Base-by-base conservation (phyloP, 2,888 invertebrate genomes). In the Drosophila merina region DNA sequence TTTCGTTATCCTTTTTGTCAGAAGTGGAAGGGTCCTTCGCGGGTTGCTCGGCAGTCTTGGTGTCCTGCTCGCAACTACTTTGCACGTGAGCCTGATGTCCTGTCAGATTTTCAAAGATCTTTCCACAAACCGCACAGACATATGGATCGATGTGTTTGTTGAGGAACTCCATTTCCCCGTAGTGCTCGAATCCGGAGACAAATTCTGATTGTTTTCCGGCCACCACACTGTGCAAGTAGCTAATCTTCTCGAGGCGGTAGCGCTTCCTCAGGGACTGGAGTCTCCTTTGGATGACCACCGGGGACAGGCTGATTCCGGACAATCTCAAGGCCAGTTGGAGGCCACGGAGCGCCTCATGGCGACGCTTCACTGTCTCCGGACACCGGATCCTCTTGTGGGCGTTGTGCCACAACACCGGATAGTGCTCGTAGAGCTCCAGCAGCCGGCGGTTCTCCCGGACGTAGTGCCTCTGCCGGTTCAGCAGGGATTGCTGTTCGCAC, bases 121-220 rank as follows among this genome's bases (percentile, higher is more conserved):
- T 84, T 10, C 83, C 82, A 42, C 90, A 90, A 8, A 72, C 74
- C 0, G 77, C 77, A 30, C 89, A 90, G 6, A 86, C 87, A 70
- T 84, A 89, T 0, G 89, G 89, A 69, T 89, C 88, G 8, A 90
- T 89, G 31, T 90, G 90, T 33, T 88, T 86, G 38, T 89, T 77
- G 4, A 90, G 68, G 9, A 89, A 90, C 42, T 87, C 75, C 88
- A 90, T 88, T 42, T 79, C 85, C 7, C 67, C 70, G 56, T 86
- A 90, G 52, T 87, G 89, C 55, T 82, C 81, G 20, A 90, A 90
- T 1, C 42, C 57, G 2, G 82, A 57, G 0, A 79, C 76, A 45
- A 88, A 89, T 5, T 79, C 79, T 9, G 71, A 38, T 36, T 86
- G 85, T 10, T 62, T 81, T 9, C 82, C 78, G 49, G 88, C 88